These are phyloP conservation scores for Fragum fragum DNA, from an alignment of 2,888 invertebrate species.

Conservation along the genomic window DNA sequence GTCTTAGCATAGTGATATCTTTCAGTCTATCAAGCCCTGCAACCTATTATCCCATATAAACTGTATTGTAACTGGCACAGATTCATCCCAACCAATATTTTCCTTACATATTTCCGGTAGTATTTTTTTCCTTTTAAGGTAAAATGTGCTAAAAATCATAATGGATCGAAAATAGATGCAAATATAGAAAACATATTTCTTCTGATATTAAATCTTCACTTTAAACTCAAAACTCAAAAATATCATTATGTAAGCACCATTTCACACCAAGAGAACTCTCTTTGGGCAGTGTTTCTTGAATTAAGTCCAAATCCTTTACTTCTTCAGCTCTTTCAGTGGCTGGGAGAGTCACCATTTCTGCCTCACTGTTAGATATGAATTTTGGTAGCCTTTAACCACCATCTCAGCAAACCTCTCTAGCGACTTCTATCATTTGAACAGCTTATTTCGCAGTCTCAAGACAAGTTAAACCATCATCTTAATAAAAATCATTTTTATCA, in stretches of 20 bases:
- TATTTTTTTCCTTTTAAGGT: conserved; percentile 54
- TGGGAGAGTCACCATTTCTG: conserved; percentile 44
- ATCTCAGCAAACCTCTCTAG: conserved; percentile 32
- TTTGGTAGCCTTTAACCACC: conserved; percentile 58
- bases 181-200: conserved; percentile 54
- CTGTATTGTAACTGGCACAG: conserved; percentile 40
- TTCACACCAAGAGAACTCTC: conserved; percentile 56
- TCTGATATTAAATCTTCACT: background rate
- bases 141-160: conserved; percentile 67
- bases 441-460: conserved; percentile 33
- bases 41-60: conserved; percentile 58
- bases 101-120: conserved; percentile 63
- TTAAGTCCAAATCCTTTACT: conserved; percentile 18
- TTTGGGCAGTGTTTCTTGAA: conserved; percentile 35
- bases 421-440: conserved; percentile 33
- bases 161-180: conserved; percentile 61
- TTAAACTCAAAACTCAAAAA: conserved; percentile 53
- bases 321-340: conserved; percentile 39
- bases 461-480: conserved; percentile 45
- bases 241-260: conserved; percentile 60
- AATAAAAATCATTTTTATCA: conserved; percentile 41
- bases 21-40: conserved; percentile 29
- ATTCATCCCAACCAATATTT: conserved; percentile 63
- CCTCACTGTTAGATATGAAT: conserved; percentile 59
- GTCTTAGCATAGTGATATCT: conserved; percentile 29